phyloP scores from a whole-genome alignment of 2,797 vertebrate species.

The Monodelphis domestica region DNA sequence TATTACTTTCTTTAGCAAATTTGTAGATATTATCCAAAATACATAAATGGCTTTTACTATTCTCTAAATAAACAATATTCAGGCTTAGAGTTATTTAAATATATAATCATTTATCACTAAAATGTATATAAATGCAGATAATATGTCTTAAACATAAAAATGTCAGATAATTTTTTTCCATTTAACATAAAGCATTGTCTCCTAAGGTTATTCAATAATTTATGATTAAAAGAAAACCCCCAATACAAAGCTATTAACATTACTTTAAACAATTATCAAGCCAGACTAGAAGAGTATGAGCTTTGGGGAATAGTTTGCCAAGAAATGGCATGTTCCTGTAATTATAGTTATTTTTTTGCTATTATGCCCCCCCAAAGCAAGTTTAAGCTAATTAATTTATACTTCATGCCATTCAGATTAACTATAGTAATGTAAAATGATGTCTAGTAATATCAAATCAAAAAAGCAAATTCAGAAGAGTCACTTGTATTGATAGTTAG shows the following conservation, averaged over 20 bases:
- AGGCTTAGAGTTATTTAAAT: slow-evolving; percentile 61
- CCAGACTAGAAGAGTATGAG: slow-evolving; percentile 38
- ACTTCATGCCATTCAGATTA: slow-evolving; percentile 38
- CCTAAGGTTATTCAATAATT: background rate
- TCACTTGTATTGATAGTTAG: slow-evolving; percentile 63
- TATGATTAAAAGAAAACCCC: background rate
- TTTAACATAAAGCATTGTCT: background rate
- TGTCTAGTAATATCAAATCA: slow-evolving; percentile 59
- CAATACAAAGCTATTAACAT: slow-evolving; percentile 27
- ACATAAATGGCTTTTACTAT: slow-evolving; percentile 44
- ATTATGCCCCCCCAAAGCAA: background rate
- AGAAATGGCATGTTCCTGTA: slow-evolving; percentile 13
- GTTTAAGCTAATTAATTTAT: background rate
- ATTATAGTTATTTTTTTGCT: slow-evolving; percentile 1
- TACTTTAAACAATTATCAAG: slow-evolving; percentile 38
- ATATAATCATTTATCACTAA: slow-evolving; percentile 55
- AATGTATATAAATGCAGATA: slow-evolving; percentile 37
- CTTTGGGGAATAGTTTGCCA: slow-evolving; percentile 30
- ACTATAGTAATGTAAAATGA: slow-evolving; percentile 62
- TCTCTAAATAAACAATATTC: slow-evolving; percentile 56
- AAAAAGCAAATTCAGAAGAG: slow-evolving; percentile 65
- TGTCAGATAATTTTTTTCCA: background rate
- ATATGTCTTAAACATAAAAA: background rate
- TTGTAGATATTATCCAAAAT: slow-evolving; percentile 29
- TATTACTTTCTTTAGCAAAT: slow-evolving; percentile 53